phyloP scores from a whole-genome alignment of 2,113 vertebrate species.

The Balaeniceps rex region DNA sequence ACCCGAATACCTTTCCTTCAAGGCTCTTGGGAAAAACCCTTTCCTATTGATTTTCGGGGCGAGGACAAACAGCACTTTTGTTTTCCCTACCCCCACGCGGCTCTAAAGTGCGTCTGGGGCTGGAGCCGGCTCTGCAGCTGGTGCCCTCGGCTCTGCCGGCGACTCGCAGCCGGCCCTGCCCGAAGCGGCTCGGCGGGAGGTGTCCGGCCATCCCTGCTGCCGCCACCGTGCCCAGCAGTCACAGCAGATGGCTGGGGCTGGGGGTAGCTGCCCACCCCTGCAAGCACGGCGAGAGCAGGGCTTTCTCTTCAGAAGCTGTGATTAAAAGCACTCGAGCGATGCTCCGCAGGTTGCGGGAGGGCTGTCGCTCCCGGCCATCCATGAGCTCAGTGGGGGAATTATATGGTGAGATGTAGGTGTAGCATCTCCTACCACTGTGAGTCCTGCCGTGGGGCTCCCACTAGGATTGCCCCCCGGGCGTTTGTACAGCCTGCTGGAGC shows the following conservation, averaged over 20 bases:
- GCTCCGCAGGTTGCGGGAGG: neutral
- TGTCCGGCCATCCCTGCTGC: neutral
- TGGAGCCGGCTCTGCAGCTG: neutral
- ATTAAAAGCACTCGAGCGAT: neutral
- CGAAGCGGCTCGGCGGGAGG: neutral
- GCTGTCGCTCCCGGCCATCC: neutral
- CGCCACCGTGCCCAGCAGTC: rapidly evolving
- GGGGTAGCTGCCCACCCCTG: neutral
- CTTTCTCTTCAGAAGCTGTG: neutral
- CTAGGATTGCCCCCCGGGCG: rapidly evolving
- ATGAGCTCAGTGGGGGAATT: rapidly evolving
- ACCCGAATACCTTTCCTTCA: neutral
- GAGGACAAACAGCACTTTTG: neutral
- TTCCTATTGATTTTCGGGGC: neutral
- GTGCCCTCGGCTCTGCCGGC: neutral
- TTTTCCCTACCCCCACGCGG: rapidly evolving
- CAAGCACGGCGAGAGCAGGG: neutral
- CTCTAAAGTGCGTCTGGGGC: neutral
- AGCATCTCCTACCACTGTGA: neutral
- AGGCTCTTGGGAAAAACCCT: neutral
- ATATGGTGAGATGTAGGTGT: neutral
- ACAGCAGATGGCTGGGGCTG: neutral
- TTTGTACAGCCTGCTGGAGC: neutral
- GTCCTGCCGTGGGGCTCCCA: neutral
- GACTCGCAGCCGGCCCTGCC: neutral